Evolutionary conservation across 1,140 invertebrate species (phyloP), one percentile per base, ranked within the genome.

Genomic region (Gerris buenoi): DNA sequence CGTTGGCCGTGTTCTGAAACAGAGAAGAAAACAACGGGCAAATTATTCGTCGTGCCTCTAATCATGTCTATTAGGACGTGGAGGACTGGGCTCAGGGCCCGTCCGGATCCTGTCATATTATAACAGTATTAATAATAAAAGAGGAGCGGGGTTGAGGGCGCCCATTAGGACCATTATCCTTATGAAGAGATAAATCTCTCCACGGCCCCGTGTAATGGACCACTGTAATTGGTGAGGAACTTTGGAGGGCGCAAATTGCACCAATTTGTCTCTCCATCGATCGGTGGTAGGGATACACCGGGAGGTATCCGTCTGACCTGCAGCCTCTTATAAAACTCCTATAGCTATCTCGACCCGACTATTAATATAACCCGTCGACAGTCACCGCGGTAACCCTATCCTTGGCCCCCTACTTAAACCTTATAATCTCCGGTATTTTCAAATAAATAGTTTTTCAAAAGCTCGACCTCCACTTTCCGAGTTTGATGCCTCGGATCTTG

Each of bases 71-170:
- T 56, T 56, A 56, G 46, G 10, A 10, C 46, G n/a, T n/a, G n/a
- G n/a, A n/a, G n/a, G n/a, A n/a, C n/a, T n/a, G n/a, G n/a, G n/a
- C n/a, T n/a, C n/a, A n/a, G n/a, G n/a, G n/a, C n/a, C n/a, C n/a
- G n/a, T n/a, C n/a, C n/a, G n/a, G n/a, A 46, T 60, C 5, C 58
- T 60, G 58, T 60, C 58, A 22, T 60, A 60, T 60, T 60, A 60
- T 60, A 60, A 60, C 58, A 60, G 58, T 60, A 60, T 60, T 60
- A 60, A 60, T 60, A 60, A 60, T 60, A 60, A 60, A 13, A 13
- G 5, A 3, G 23, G 46, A 18, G 33, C 18, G 33, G 33, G 33
- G 18, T 46, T 46, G 18, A 46, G 18, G 5, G 33, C 5, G 33
- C 58, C 5, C 22, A 13, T 60, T 22, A 60, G 58, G 58, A 15